A percentile compares a stretch with the other conserved stretches of the same genome.
Evolutionary conservation across 1,140 invertebrate species (phyloP).

Genomic region (Sycobia sp.): DNA sequence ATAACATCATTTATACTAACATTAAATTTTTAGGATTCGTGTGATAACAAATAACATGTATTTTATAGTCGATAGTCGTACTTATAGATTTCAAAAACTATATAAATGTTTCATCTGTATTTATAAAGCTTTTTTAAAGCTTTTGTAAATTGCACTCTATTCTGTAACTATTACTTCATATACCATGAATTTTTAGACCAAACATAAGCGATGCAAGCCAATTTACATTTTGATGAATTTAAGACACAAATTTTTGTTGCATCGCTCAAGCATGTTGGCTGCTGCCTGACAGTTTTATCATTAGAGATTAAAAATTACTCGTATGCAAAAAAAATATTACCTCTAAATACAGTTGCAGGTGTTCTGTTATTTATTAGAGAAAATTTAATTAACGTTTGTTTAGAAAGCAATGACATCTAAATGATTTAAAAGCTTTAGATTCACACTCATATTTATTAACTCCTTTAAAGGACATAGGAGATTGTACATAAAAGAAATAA

Average conservation of each 20-base stretch:
- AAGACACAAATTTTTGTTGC: constrained; percentile 49
- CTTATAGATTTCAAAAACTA: not conserved
- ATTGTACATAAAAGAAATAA: constrained; percentile 2
- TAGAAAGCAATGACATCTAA: not conserved
- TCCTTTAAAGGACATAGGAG: constrained; percentile 14
- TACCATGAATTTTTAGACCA: constrained; percentile 18
- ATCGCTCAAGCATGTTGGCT: constrained; percentile 60
- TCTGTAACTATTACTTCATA: not conserved
- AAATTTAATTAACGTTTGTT: not conserved
- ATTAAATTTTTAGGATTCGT: too few relatives aligned
- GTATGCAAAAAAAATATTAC: too few relatives aligned
- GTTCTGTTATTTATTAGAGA: constrained; percentile 1
- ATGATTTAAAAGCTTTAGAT: not conserved
- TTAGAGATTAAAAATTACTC: constrained; percentile 12
- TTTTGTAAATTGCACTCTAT: constrained; percentile 9
- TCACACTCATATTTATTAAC: not conserved
- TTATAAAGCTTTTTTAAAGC: constrained; percentile 11
- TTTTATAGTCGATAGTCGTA: too few relatives aligned
- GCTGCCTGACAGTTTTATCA: constrained; percentile 48
- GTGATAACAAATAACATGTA: too few relatives aligned
- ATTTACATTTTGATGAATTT: constrained; percentile 2
- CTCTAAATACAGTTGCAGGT: not conserved
- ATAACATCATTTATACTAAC: too few relatives aligned
- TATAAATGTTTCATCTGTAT: not conserved
- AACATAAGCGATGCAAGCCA: constrained; percentile 27